These are phyloP conservation scores for Syrphus vitripennis DNA, from an alignment of 2,888 invertebrate species.

Conservation along the genomic window DNA sequence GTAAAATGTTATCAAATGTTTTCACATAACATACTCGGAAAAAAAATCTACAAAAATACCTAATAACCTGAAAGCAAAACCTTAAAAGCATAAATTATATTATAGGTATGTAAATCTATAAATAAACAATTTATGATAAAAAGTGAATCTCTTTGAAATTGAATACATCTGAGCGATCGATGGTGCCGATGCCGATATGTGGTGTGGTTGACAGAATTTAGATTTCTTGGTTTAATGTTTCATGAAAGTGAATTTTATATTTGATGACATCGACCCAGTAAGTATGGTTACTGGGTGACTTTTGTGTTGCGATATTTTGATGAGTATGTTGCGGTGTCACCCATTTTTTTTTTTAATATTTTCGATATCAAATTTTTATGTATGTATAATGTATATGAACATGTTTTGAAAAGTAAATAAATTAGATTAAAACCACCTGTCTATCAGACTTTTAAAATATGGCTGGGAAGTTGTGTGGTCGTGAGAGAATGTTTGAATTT, in stretches of 20 bases:
- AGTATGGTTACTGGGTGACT: background rate
- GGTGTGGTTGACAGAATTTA: background rate
- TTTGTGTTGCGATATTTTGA: background rate
- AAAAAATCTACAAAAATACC: background rate
- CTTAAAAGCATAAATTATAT: background rate
- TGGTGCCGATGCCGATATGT: background rate
- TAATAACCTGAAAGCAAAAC: background rate
- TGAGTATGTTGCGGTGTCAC: background rate
- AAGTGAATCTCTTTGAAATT: background rate
- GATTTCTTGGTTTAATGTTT: constrained; percentile 8
- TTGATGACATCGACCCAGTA: constrained; percentile 1
- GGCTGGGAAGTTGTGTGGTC: background rate
- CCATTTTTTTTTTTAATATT: background rate
- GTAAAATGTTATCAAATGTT: background rate
- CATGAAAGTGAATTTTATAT: constrained; percentile 20
- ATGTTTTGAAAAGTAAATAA: background rate
- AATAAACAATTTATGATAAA: background rate
- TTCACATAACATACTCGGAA: background rate
- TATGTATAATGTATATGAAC: too few relatives aligned
- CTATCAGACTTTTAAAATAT: background rate
- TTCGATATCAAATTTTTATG: background rate
- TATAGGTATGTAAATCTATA: background rate
- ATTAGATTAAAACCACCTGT: background rate
- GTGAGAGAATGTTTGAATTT: constrained; percentile 10
- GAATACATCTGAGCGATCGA: background rate